Evolutionary conservation across 2,113 vertebrate species (phyloP).

Genomic region (Syngnathus floridae): DNA sequence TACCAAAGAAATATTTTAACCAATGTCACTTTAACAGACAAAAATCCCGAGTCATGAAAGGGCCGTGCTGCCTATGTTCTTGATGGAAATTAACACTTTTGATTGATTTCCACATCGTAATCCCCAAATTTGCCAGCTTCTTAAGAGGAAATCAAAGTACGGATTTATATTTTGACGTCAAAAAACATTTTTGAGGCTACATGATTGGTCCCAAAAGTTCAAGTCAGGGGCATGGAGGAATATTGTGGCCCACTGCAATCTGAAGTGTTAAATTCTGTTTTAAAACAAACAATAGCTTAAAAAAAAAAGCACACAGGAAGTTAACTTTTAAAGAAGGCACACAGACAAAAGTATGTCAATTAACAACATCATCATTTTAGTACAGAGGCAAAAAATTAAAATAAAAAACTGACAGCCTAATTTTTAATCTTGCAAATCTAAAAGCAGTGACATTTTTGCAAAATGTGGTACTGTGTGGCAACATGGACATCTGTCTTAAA

Average conservation of each 20-base stretch:
- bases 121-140: not conserved
- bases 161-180: slow-evolving; percentile 8
- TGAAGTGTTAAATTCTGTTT: not conserved
- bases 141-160: slow-evolving; percentile 31
- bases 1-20: not conserved
- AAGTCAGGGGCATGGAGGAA: not conserved
- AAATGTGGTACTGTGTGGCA: not conserved
- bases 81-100: not conserved
- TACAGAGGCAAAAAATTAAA: not conserved
- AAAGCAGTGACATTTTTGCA: not conserved
- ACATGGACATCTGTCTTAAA: not conserved
- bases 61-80: not conserved
- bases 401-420: no score
- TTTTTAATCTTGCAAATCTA: not conserved
- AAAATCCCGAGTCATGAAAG: not conserved
- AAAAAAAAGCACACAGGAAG: not conserved
- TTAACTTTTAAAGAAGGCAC: not conserved
- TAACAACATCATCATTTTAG: not conserved
- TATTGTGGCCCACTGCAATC: not conserved
- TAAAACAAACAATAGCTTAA: not conserved
- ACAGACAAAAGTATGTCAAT: not conserved
- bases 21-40: not conserved
- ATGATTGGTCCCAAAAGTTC: not conserved
- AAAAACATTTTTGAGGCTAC: slow-evolving; percentile 1
- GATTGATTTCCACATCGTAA: not conserved